Conservation (phyloP, 2,113 vertebrate species). For the Marcusenius ussheri region DNA sequence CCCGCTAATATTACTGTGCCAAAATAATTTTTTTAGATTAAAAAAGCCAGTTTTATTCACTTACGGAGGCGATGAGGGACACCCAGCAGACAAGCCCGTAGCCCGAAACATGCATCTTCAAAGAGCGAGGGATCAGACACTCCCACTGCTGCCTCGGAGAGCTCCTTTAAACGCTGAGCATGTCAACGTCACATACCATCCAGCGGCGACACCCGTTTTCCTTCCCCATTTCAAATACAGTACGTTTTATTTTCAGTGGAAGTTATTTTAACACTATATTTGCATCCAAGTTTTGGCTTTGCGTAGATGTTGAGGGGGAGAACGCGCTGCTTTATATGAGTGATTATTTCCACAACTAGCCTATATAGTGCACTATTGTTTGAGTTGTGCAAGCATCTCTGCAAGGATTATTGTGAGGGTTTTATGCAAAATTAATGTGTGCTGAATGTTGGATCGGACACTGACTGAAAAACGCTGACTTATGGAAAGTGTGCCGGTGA, state of each 20-base stretch:
- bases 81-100: constrained; percentile 36
- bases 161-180: neutral
- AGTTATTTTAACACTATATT: neutral
- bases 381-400: neutral
- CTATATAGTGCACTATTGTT: neutral
- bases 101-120: constrained; percentile 40
- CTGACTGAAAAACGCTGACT: neutral
- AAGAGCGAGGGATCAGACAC: neutral
- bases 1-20: neutral
- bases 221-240: neutral
- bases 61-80: constrained; percentile 44
- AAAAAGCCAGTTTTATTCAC: constrained; percentile 22
- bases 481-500: neutral
- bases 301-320: neutral
- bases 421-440: neutral
- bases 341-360: neutral
- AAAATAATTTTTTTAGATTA: neutral
- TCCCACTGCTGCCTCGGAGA: too few species aligned
- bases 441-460: neutral
- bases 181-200: neutral
- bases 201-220: neutral
- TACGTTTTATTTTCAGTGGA: neutral
- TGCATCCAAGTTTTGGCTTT: neutral
- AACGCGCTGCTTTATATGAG: neutral
- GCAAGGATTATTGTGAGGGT: neutral